Conservation (phyloP, 1,140 invertebrate species). For the Bombus difficillimus region DNA sequence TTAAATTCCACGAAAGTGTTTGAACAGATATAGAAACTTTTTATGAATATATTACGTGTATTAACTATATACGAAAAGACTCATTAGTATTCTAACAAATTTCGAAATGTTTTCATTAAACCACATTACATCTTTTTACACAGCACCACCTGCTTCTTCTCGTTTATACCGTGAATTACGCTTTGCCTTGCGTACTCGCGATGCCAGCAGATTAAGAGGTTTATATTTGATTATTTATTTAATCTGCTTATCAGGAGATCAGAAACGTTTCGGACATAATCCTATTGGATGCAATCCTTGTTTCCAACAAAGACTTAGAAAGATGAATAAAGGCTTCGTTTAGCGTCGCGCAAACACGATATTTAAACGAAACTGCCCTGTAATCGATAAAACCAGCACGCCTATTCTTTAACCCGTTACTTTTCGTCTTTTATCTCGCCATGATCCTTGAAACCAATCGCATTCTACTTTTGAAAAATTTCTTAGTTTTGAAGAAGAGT, state of each 20-base stretch:
- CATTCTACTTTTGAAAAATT: background rate
- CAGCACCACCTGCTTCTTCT: background rate
- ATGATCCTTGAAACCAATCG: background rate
- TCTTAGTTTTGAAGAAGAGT: too few relatives aligned
- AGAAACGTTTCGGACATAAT: background rate
- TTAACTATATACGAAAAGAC: too few relatives aligned
- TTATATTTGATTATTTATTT: background rate
- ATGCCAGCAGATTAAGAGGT: background rate
- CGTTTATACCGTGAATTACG: background rate
- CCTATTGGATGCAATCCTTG: background rate
- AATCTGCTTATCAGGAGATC: background rate
- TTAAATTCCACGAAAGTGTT: background rate
- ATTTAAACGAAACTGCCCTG: background rate
- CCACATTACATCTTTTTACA: background rate
- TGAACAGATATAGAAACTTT: rapidly evolving
- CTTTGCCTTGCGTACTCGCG: background rate
- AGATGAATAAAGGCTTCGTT: background rate
- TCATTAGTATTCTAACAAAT: background rate
- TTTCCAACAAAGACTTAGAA: background rate
- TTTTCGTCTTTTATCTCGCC: background rate
- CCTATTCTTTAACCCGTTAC: background rate
- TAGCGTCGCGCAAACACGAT: background rate
- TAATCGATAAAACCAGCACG: background rate
- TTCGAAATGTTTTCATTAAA: background rate
- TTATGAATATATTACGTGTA: too few relatives aligned